Evolutionary conservation across 2,888 invertebrate species (phyloP).

Genomic region (Agriopis marginaria): DNA sequence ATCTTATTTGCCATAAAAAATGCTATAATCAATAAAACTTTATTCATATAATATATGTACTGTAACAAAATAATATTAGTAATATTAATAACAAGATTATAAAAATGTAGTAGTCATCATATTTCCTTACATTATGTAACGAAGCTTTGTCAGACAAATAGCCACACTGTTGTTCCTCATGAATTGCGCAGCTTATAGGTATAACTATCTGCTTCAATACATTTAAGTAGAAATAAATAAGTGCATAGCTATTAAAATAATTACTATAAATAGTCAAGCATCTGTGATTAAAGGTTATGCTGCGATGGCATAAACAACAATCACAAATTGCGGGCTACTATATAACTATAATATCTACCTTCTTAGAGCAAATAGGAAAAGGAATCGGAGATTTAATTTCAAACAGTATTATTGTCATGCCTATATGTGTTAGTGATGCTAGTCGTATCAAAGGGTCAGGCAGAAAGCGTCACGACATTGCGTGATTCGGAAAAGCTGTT

Average conservation of each 20-base stretch:
- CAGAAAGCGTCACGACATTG: slow-evolving; percentile 25
- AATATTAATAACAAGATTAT: slow-evolving; percentile 39
- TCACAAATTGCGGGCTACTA: slow-evolving; percentile 1
- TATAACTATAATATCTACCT: background rate
- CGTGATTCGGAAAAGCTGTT: slow-evolving; percentile 35
- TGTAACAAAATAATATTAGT: slow-evolving; percentile 68
- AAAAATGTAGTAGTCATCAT: slow-evolving; percentile 26
- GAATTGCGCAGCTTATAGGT: slow-evolving; percentile 1
- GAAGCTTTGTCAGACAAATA: slow-evolving; percentile 31
- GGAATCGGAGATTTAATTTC: background rate
- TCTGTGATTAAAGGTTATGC: slow-evolving; percentile 19
- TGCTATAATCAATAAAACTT: slow-evolving; percentile 48
- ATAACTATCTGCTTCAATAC: slow-evolving; percentile 5
- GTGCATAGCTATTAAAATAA: slow-evolving; percentile 24
- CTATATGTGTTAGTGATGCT: slow-evolving; percentile 21
- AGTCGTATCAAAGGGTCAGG: slow-evolving; percentile 35
- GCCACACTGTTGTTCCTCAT: slow-evolving; percentile 5
- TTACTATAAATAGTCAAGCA: slow-evolving; percentile 15
- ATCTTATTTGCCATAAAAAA: background rate
- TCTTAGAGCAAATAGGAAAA: slow-evolving; percentile 9
- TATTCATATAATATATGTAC: slow-evolving; percentile 61
- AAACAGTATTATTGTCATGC: slow-evolving; percentile 28
- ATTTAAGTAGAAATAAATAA: slow-evolving; percentile 28
- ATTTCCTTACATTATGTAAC: slow-evolving; percentile 37
- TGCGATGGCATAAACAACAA: slow-evolving; percentile 14